A percentile compares a stretch with the other conserved stretches of the same genome.
phyloP scores from a whole-genome alignment of 2,797 vertebrate species.

The Intellagama lesueurii region DNA sequence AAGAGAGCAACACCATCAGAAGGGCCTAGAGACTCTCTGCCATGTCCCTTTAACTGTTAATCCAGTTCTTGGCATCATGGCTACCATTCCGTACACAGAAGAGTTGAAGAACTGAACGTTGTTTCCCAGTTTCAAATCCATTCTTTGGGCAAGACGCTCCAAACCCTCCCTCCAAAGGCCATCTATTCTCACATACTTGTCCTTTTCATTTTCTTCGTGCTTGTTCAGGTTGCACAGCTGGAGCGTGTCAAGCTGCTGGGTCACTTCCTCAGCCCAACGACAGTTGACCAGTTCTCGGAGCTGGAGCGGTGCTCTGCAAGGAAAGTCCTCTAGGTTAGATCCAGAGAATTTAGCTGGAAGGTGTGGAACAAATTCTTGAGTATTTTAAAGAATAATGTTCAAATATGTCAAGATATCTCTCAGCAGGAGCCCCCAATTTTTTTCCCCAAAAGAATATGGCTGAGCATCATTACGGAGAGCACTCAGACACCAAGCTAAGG shows the following conservation, averaged over 20 bases:
- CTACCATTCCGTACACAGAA: background rate
- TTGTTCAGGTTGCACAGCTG: slow-evolving; percentile 97
- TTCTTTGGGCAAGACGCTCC: background rate
- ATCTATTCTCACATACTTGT: slow-evolving; percentile 85
- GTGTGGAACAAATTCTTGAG: background rate
- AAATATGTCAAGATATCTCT: background rate
- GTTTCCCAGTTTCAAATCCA: background rate
- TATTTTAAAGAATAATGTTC: background rate
- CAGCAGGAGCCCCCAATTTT: no score
- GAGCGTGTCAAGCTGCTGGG: slow-evolving; percentile 96
- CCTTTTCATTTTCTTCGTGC: slow-evolving; percentile 97
- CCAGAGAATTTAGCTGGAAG: slow-evolving; percentile 30
- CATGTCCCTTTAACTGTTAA: background rate
- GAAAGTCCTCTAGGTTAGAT: slow-evolving; percentile 4
- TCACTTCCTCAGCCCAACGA: slow-evolving; percentile 99
- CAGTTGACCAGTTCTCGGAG: slow-evolving; percentile 96
- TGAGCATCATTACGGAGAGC: no score
- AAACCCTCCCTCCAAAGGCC: accelerated
- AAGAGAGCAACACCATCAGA: no score
- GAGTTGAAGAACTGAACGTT: background rate
- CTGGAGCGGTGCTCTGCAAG: slow-evolving; percentile 90
- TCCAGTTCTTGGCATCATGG: background rate
- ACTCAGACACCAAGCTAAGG: no score
- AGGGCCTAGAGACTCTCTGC: background rate
- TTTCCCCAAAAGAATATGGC: no score